Evolutionary conservation across 2,888 invertebrate genomes (phyloP).

Genomic region (Leptopilina drosophilae): DNA sequence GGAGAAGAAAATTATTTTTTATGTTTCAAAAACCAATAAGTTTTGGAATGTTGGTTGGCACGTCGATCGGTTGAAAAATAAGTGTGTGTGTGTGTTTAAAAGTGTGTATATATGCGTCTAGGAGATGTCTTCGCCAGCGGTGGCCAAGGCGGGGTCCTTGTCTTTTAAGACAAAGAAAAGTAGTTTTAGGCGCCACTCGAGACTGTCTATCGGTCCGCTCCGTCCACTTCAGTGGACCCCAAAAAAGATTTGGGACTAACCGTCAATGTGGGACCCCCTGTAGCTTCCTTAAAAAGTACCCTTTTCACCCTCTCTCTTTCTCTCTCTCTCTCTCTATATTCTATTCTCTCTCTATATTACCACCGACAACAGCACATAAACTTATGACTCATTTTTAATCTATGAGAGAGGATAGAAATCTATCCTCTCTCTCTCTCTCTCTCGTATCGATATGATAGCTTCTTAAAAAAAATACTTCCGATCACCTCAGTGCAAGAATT

Average conservation of each 20-base stretch:
- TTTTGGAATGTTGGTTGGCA: conserved; percentile 35
- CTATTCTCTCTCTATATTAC: too few relatives aligned
- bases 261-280: conserved; percentile 58
- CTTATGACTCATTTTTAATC: too few relatives aligned
- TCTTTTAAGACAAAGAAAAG: conserved; percentile 66
- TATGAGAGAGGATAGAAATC: too few relatives aligned
- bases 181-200: conserved; percentile 65
- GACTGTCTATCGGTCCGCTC: conserved; percentile 58
- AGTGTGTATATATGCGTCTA: too few relatives aligned
- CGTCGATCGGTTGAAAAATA: not conserved
- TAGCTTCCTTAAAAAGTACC: conserved; percentile 52
- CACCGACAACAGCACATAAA: too few relatives aligned
- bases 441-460: too few relatives aligned
- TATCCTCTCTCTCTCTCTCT: too few relatives aligned
- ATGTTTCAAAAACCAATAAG: conserved; percentile 13
- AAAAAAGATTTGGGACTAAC: not conserved
- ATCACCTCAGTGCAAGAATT: too few relatives aligned
- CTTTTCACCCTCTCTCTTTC: conserved; percentile 19
- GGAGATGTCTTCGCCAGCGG: conserved; percentile 37
- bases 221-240: conserved; percentile 47
- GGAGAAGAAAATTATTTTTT: not conserved
- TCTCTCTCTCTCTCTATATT: not conserved
- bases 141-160: conserved; percentile 54
- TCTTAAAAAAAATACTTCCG: too few relatives aligned
- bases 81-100: too few relatives aligned